phyloP scores from a whole-genome alignment of 1,140 invertebrate species.

The Drepana arcuata region DNA sequence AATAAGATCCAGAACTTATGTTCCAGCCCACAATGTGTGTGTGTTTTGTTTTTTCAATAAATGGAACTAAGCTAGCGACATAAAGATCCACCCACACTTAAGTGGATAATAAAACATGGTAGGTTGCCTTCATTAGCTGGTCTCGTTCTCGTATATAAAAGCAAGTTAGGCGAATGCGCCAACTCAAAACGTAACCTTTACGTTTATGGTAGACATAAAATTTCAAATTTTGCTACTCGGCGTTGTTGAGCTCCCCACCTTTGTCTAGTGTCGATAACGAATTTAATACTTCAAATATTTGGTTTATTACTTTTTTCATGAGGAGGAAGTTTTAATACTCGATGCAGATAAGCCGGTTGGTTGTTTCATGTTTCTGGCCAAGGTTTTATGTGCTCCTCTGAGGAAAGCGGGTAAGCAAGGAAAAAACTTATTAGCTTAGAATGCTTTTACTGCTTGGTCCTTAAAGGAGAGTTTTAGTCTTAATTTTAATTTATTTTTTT shows the following conservation, averaged over 20 bases:
- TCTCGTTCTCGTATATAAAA: slow-evolving; percentile 34
- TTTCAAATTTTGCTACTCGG: slow-evolving; percentile 50
- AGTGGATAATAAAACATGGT: slow-evolving; percentile 54
- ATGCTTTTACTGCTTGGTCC: too few species aligned
- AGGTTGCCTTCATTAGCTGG: slow-evolving; percentile 56
- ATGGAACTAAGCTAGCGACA: too few species aligned
- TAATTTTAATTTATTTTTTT: too few species aligned
- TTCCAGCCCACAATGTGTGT: too few species aligned
- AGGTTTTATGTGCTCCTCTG: neutral
- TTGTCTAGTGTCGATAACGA: slow-evolving; percentile 25
- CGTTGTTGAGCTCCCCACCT: slow-evolving; percentile 21
- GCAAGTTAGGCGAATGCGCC: slow-evolving; percentile 32
- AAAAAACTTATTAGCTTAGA: too few species aligned
- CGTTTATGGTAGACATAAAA: slow-evolving; percentile 55
- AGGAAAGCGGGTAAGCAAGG: too few species aligned
- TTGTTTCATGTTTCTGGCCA: slow-evolving; percentile 1
- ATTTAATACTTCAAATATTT: slow-evolving; percentile 13
- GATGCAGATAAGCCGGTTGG: too few species aligned
- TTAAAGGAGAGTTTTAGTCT: too few species aligned
- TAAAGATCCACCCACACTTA: slow-evolving; percentile 26
- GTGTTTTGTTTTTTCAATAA: too few species aligned
- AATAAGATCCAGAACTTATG: too few species aligned
- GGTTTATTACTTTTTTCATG: too few species aligned
- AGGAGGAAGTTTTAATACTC: too few species aligned
- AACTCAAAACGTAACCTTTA: slow-evolving; percentile 44